Conservation (phyloP, 2,113 vertebrate genomes). For the Ailuropoda melanoleuca region DNA sequence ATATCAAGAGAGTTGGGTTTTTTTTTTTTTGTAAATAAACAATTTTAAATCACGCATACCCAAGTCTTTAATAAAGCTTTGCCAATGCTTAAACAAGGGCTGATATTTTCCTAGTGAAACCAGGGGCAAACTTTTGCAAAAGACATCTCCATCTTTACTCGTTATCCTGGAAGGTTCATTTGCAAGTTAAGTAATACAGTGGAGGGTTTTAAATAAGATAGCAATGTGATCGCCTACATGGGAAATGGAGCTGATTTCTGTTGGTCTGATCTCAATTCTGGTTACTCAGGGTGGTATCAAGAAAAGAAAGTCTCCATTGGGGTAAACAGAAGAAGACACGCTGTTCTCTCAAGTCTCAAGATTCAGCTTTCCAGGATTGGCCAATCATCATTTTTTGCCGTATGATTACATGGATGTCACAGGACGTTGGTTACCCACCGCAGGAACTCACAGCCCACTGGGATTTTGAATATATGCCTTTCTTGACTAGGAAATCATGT, state of each 20-base stretch:
- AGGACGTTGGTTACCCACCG: neutral
- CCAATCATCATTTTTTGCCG: neutral
- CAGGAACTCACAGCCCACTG: neutral
- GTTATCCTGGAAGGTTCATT: neutral
- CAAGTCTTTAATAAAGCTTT: neutral
- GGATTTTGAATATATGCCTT: neutral
- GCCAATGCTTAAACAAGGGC: neutral
- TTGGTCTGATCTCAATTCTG: neutral
- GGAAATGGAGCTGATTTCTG: neutral
- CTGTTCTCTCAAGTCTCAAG: neutral
- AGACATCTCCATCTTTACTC: neutral
- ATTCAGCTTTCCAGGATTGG: too few relatives aligned
- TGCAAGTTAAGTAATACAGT: neutral
- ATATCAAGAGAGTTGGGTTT: too few relatives aligned
- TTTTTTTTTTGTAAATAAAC: neutral
- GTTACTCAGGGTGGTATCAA: neutral
- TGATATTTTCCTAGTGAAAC: neutral
- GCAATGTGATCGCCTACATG: accelerated
- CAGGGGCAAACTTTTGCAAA: neutral
- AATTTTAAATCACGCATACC: neutral
- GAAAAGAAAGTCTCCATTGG: neutral
- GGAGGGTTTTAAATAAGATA: neutral
- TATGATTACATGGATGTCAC: neutral
- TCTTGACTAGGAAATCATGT: too few relatives aligned
- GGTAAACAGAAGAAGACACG: neutral